Base-by-base conservation (phyloP, 2,888 invertebrate species). In the Philereme vetulata region DNA sequence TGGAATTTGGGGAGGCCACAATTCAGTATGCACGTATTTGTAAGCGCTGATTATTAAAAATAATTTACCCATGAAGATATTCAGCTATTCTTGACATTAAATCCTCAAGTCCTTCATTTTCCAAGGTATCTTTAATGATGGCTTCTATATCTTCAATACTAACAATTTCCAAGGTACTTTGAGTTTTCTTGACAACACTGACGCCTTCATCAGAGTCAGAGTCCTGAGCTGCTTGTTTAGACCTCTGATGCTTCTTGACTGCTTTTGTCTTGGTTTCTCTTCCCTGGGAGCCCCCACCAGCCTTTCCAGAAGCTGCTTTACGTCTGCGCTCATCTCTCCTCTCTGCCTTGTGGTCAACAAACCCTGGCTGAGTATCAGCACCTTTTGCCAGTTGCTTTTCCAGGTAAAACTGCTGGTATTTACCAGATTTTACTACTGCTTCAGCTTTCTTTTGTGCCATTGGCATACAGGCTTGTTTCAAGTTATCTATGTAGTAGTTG, bases 261-360 rank as follows among this genome's bases (percentile, higher is more conserved):
- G 98, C 96, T 81, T 97, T 98, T 0, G 97, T 98, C 92, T 98
- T 98, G 0, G 98, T 98, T 93, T 99, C 98, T 43, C 98, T 93
- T 0, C 98, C 98, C 84, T 98, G 98, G 8, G 96, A 94, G 1
- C 98, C 98, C 10, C 98, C 98, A 9, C 98, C 98, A 51, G 95
- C 95, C 93, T 98, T 98, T 1, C 97, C 97, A 34, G 95, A 94
- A 4, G 95, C 90, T 2, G 98, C 98, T 82, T 97, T 98, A 78
- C 97, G 97, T 60, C 97, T 94, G 8, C 98, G 93, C 74, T 98
- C 98, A 56, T 98, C 98, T 64, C 97, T 95, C 75, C 95, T 95
- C 73, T 97, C 96, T 44, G 94, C 88, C 87, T 95, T 94, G 49
- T 85, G 85, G 58, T 94, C 93, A 34, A 90, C 71, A 78, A 87